Evolutionary conservation across 2,113 vertebrate species (phyloP).

Genomic region (Pleuronectes platessa): DNA sequence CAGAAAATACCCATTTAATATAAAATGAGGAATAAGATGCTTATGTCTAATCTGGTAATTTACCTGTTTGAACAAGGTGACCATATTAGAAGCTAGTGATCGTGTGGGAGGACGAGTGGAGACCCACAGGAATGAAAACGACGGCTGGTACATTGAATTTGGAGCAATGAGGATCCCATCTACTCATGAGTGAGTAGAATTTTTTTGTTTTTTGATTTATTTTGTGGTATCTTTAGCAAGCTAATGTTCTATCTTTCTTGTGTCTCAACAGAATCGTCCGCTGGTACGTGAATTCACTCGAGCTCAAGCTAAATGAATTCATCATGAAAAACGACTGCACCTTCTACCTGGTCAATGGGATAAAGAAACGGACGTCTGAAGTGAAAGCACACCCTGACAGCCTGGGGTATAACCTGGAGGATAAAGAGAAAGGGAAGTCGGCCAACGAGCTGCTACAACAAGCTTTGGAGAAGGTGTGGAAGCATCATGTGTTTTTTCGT

Average conservation of each 20-base stretch:
- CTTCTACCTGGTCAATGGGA: slow-evolving; percentile 39
- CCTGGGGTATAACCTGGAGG: slow-evolving; percentile 9
- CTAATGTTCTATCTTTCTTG: no score
- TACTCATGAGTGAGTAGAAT: slow-evolving; percentile 30
- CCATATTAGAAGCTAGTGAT: not conserved
- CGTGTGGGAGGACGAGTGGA: slow-evolving; percentile 52
- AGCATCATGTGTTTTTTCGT: not conserved
- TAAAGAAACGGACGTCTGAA: not conserved
- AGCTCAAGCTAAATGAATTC: slow-evolving; percentile 32
- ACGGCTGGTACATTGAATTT: slow-evolving; percentile 65
- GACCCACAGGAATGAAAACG: slow-evolving; percentile 54
- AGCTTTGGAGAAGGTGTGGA: slow-evolving; percentile 40
- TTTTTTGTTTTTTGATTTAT: no score
- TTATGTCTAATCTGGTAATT: not conserved
- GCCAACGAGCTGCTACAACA: not conserved
- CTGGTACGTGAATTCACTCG: not conserved
- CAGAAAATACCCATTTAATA: no score
- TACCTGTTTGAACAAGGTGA: not conserved
- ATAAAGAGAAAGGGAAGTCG: not conserved
- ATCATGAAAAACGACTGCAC: slow-evolving; percentile 40
- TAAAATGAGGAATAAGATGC: no score
- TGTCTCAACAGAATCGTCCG: slow-evolving; percentile 36
- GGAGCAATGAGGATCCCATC: slow-evolving; percentile 67
- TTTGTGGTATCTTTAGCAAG: no score
- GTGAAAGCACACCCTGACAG: slow-evolving; percentile 25